Base-by-base conservation (phyloP, 2,113 vertebrate genomes). In the Potamarius usumacintae region DNA sequence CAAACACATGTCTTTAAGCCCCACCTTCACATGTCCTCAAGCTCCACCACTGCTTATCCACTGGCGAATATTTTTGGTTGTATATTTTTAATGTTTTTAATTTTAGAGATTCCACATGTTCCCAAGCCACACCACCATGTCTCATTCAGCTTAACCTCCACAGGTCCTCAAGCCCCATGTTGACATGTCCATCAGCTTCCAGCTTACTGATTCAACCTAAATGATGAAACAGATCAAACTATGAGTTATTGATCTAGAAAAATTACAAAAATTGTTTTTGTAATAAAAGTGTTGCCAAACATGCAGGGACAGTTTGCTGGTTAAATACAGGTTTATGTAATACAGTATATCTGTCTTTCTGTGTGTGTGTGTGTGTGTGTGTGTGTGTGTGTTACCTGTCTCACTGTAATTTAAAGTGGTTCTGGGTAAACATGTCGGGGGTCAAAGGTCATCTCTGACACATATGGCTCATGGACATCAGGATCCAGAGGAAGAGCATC, bases 381-480 rank as follows among this genome's bases (percentile, higher is more conserved):
- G 30, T 57, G 50, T 78, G 10, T 78, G 22, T n/a, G 34, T 15
- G 18, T 48, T 76, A 76, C 72, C 42, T 55, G 1, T 55, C 25
- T 34, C 34, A 80, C 0, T 71, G n/a, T 80, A 48, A 8, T 77
- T 90, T 92, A 95, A 87, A 95, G 94, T 0, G 94, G 94, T 77
- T 94, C 94, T n/a, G 94, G 93, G 90, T 93, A 95, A 82, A 92
- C 86, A 87, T 93, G 94, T 90, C 95, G 90, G 67, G 92, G 92
- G 91, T 95, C 93, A 18, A 92, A 95, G 74, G 79, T 91, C 92
- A 94, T 91, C 30, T 95, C 93, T 2, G 94, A 84, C 60, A 94
- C 92, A 89, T 94, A 95, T 86, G 90, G 58, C 86, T 94, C 94
- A 12, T 94, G 94, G 63, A 94, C 90, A 55, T 94, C 93, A 0